phyloP scores from a whole-genome alignment of 2,888 invertebrate species.

The Xestia rhomboidea region DNA sequence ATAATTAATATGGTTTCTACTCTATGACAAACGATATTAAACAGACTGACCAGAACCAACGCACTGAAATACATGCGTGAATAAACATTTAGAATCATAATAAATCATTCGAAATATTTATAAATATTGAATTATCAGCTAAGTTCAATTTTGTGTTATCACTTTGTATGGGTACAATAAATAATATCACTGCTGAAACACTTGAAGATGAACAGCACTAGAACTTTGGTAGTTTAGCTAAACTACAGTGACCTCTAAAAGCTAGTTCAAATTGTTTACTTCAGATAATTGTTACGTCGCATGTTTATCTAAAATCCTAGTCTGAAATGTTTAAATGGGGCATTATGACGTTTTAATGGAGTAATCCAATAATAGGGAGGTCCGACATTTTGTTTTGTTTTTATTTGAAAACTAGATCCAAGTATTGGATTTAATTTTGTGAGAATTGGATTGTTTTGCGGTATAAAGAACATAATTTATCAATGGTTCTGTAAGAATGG shows the following conservation, averaged over 20 bases:
- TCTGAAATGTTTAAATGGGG: no score
- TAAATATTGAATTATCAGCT: conserved; percentile 33
- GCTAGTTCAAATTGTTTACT: not conserved
- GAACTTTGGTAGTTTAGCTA: not conserved
- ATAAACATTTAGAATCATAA: conserved; percentile 47
- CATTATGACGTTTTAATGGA: no score
- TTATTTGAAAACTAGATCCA: no score
- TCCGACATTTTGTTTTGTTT: no score
- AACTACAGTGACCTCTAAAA: not conserved
- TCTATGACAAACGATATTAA: conserved; percentile 34
- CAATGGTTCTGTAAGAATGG: no score
- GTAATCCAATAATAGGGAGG: no score
- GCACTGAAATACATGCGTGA: conserved; percentile 29
- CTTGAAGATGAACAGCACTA: conserved; percentile 19
- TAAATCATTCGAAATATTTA: conserved; percentile 46
- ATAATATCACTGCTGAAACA: conserved; percentile 35
- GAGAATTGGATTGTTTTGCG: no score
- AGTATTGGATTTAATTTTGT: no score
- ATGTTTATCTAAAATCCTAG: no score
- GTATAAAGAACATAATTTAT: no score
- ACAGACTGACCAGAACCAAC: conserved; percentile 41
- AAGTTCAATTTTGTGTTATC: conserved; percentile 48
- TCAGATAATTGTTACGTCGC: not conserved
- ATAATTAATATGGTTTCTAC: conserved; percentile 19
- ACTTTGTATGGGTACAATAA: conserved; percentile 14